These are phyloP conservation scores for Aurelia sp. DNA, from an alignment of 30 jellyfish, hydroid and myxozoan genomes.

Conservation along the genomic window DNA sequence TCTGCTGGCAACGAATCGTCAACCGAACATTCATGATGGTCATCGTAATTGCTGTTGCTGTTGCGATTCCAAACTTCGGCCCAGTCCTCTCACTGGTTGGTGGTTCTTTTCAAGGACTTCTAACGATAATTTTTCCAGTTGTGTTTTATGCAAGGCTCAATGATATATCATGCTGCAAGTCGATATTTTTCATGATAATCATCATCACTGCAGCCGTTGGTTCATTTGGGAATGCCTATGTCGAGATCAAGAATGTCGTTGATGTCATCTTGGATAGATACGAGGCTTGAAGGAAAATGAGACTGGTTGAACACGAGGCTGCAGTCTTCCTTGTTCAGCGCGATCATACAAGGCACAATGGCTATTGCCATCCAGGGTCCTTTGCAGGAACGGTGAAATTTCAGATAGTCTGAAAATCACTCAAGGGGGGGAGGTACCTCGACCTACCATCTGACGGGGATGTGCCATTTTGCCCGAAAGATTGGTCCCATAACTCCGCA, in stretches of 20 bases:
- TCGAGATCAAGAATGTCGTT: constrained; percentile 78
- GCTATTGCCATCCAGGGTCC: too few species aligned
- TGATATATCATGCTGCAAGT: constrained; percentile 62
- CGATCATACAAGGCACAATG: not conserved
- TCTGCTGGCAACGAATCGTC: constrained; percentile 96
- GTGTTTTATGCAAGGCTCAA: constrained; percentile 81
- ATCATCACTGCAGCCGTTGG: constrained; percentile 68
- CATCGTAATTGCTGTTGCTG: constrained; percentile 77
- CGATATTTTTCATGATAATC: constrained; percentile 52
- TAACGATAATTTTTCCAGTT: constrained; percentile 82
- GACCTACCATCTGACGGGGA: too few species aligned
- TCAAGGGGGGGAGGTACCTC: too few species aligned
- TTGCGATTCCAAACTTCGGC: constrained; percentile 92
- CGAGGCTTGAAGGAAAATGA: constrained; percentile 29
- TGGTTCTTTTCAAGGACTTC: constrained; percentile 83
- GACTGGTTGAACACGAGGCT: not conserved
- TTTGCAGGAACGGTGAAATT: too few species aligned
- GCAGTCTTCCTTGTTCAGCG: not conserved
- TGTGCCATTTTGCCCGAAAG: too few species aligned
- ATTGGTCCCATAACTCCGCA: too few species aligned
- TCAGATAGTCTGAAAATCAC: too few species aligned
- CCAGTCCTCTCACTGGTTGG: constrained; percentile 98
- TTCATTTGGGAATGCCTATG: constrained; percentile 88
- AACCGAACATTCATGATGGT: constrained; percentile 74
- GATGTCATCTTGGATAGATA: constrained; percentile 89